phyloP scores from a whole-genome alignment of 1,140 invertebrate species.

The Theocolax elegans region DNA sequence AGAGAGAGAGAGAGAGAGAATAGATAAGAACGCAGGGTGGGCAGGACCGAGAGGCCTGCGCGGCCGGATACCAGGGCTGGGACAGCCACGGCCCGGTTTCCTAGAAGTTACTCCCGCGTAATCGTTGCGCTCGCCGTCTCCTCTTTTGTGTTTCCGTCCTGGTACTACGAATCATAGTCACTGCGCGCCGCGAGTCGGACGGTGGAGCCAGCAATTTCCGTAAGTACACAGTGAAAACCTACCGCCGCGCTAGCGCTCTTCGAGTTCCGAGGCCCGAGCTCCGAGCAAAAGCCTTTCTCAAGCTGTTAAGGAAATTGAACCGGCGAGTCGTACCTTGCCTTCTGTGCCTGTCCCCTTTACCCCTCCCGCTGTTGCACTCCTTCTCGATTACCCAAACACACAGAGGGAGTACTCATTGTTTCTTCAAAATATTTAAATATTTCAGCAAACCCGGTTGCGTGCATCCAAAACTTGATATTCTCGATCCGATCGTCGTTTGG shows the following conservation, averaged over 20 bases:
- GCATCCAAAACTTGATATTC: no score
- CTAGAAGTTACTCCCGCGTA: constrained; percentile 56
- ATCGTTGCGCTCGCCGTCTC: constrained; percentile 54
- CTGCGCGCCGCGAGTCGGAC: constrained; percentile 57
- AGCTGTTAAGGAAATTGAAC: neutral
- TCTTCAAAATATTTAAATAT: no score
- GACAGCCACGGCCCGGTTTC: constrained; percentile 44
- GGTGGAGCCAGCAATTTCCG: constrained; percentile 63
- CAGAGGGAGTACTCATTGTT: no score
- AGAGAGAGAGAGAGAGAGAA: neutral
- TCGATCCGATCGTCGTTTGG: no score
- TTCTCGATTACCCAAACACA: no score
- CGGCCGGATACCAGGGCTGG: neutral
- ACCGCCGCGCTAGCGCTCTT: constrained; percentile 40
- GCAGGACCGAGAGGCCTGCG: no score
- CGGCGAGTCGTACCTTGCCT: no score
- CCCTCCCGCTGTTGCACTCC: no score
- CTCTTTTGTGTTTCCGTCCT: constrained; percentile 44
- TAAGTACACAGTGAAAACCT: constrained; percentile 65
- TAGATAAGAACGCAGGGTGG: neutral
- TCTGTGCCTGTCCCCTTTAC: no score
- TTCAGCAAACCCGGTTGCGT: no score
- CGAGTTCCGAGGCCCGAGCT: no score
- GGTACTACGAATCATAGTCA: constrained; percentile 61
- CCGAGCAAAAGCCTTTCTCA: neutral